Conservation (phyloP, 2,888 invertebrate species). For the Andrena bucephala region DNA sequence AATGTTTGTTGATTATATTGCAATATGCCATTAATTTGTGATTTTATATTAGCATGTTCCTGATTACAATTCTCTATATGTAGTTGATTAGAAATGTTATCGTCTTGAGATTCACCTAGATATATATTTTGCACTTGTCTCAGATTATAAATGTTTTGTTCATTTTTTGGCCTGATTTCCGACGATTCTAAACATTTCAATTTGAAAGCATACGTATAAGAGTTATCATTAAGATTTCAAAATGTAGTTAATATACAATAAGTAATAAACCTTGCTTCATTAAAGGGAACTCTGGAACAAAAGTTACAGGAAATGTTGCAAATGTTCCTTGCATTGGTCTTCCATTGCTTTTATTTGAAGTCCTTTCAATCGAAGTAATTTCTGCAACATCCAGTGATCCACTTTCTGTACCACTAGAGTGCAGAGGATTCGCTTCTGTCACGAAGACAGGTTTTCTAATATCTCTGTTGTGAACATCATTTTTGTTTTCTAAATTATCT, state of each 20-base stretch:
- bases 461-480: not conserved
- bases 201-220: not conserved
- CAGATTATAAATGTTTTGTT: not conserved
- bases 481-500: not conserved
- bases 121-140: not conserved
- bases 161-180: not conserved
- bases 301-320: not conserved
- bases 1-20: not conserved
- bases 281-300: not conserved
- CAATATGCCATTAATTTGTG: not conserved
- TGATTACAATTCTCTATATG: not conserved
- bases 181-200: not conserved
- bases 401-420: not conserved
- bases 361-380: not conserved
- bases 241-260: not conserved
- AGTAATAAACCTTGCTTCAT: slow-evolving; percentile 13
- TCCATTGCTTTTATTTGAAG: not conserved
- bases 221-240: not conserved
- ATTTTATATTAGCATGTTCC: not conserved
- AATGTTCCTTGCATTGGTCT: not conserved
- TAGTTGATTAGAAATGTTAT: not conserved
- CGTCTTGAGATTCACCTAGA: not conserved
- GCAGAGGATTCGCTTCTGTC: slow-evolving; percentile 3
- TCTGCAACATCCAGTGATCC: slow-evolving; percentile 4
- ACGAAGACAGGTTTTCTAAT: not conserved